Evolutionary conservation across 1,140 invertebrate genomes (phyloP), one percentile per base, ranked within the genome.

Genomic region (Drosophila truncata): DNA sequence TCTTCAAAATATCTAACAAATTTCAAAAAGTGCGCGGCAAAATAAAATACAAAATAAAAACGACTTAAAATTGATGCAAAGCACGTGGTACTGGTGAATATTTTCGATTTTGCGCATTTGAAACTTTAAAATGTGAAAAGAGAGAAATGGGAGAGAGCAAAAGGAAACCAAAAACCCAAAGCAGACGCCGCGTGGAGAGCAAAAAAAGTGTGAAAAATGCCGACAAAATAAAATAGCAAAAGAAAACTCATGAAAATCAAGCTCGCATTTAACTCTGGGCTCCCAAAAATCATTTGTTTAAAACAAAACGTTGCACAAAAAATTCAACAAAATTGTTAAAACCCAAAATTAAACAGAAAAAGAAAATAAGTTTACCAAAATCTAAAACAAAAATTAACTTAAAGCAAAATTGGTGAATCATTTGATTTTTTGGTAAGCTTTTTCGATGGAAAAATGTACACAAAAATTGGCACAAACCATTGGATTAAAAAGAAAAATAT

Each of bases 81-180:
- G 63, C 71, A 87, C 73, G 73, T 81, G 77, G 64, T 73, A 52
- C 65, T 65, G 23, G 57, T 42, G 62, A 47, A 67, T 29, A 57
- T 59, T 78, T 74, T 76, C 62, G 85, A 88, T 88, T 88, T 82
- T 88, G 85, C 85, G 85, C 85, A 88, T 61, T 90, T 90, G 39
- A 88, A 88, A 88, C 78, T 88, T 90, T 85, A 88, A 88, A 88
- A 37, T 88, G 69, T 81, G 52, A 55, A 55, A 55, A 55, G 52
- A 55, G 52, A 55, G 52, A 81, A 88, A 80, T 27, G 47, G 61
- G 60, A 64, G 37, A 63, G 42, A 62, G 52, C 44, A 31, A 77
- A 39, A 31, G 33, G 49, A 29, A 65, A 63, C 3, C 14, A 27
- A 61, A 55, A 66, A 55, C 49, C 20, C 50, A 63, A 63, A 70